These are phyloP conservation scores for Plagodis dolabraria DNA, from an alignment of 2,888 invertebrate species.

Conservation along the genomic window DNA sequence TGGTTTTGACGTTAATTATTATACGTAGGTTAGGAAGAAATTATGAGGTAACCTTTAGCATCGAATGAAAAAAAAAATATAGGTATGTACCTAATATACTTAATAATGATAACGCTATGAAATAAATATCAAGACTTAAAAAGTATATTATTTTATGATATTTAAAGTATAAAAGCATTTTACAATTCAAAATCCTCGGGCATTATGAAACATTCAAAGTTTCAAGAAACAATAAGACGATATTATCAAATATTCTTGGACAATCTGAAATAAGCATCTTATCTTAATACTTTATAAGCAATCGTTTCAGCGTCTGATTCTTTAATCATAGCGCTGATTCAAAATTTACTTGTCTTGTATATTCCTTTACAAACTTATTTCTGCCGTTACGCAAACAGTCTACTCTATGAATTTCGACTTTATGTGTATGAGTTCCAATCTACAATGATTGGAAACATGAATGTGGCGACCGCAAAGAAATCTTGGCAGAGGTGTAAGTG, in stretches of 20 bases:
- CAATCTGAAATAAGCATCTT: conserved; percentile 70
- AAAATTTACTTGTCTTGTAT: conserved; percentile 73
- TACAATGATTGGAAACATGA: conserved; percentile 44
- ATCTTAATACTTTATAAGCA: conserved; percentile 75
- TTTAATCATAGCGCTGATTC: conserved; percentile 74
- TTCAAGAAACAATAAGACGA: conserved; percentile 54
- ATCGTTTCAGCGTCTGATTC: conserved; percentile 76
- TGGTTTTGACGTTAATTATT: too few species aligned
- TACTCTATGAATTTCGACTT: conserved; percentile 42
- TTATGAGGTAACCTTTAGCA: too few species aligned
- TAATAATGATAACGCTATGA: too few species aligned
- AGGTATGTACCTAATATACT: too few species aligned
- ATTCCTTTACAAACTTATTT: conserved; percentile 46
- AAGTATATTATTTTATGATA: too few species aligned
- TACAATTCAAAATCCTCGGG: conserved; percentile 24
- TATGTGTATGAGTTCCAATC: conserved; percentile 42
- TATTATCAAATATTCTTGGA: conserved; percentile 64
- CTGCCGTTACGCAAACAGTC: conserved; percentile 28
- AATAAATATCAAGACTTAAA: too few species aligned
- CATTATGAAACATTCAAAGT: conserved; percentile 40
- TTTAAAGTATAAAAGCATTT: conserved; percentile 1
- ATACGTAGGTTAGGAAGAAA: too few species aligned
- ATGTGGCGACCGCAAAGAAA: conserved; percentile 64
- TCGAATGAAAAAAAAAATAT: too few species aligned
- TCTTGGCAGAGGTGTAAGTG: conserved; percentile 79